Evolutionary conservation across 2,113 vertebrate genomes (phyloP), one percentile per base, ranked within the genome.

Genomic region (Herpailurus yagouaroundi): DNA sequence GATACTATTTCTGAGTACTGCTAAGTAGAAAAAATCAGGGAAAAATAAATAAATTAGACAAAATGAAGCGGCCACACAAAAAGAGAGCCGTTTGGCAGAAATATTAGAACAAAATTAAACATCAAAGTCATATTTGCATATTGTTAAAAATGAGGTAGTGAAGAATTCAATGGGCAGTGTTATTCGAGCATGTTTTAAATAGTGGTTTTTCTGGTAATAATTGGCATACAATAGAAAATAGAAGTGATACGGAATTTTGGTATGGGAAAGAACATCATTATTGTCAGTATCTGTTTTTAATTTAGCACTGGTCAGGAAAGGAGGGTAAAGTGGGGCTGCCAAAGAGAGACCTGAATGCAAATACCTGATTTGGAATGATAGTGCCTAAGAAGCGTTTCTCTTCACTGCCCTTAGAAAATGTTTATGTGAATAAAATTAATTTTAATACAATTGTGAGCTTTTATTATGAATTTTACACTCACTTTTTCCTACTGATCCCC

Each of bases 401-500:
- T 87, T 89, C 25, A 31, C 45, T 33, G 21, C 52, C n/a, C 57
- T 33, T 71, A n/a, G 33, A 88, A 95, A 92, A 82, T 27, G 57
- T 25, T 77, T 79, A 45, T 31, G 68, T 81, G 27, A 69, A 73
- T 81, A 73, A 81, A 89, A n/a, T 68, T 79, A 41, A 69, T 55
- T 90, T 36, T 63, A 64, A 83, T 52, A 87, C 48, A 73, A 76
- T 57, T 36, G 2, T 33, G n/a, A 89, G 38, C 33, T 96, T 92
- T 92, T 69, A 10, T 25, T 50, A 60, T 16, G 1, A 88, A 82
- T 60, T 76, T 92, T 92, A 88, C 64, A n/a, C 41, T 82, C 23
- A 52, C 48, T 94, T 80, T 96, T 83, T 50, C 83, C 89, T 95
- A n/a, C 82, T 2, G 18, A 97, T 97, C 77, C 97, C 97, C 95